Evolutionary conservation across 1,140 invertebrate genomes (phyloP).

Genomic region (Diplogasteroides magnus): DNA sequence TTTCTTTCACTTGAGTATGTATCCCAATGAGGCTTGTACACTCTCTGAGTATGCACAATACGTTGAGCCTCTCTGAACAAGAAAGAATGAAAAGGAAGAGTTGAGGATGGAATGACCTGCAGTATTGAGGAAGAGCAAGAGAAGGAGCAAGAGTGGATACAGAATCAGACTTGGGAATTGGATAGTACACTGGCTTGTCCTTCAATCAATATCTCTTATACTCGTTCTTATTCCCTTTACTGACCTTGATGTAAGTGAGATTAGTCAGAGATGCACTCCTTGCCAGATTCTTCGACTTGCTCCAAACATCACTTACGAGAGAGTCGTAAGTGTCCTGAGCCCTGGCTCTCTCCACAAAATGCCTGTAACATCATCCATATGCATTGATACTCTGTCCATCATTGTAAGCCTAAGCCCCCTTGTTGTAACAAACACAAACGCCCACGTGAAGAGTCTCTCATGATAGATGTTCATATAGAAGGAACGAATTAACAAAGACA

Average conservation of each 20-base stretch:
- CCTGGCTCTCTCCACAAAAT: slow-evolving; percentile 50
- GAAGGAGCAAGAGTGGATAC: slow-evolving; percentile 52
- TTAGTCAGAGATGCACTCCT: slow-evolving; percentile 53
- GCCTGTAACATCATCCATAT: slow-evolving; percentile 24
- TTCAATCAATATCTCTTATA: background rate
- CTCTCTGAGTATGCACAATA: slow-evolving; percentile 53
- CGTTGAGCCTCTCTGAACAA: slow-evolving; percentile 51
- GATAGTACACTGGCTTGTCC: slow-evolving; percentile 49
- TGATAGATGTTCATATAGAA: no score
- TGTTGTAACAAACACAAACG: no score
- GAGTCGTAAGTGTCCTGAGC: slow-evolving; percentile 45
- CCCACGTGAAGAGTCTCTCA: no score
- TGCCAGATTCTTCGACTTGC: slow-evolving; percentile 49
- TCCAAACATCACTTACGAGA: slow-evolving; percentile 49
- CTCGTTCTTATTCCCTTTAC: background rate
- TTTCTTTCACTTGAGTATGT: slow-evolving; percentile 3
- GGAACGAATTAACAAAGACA: background rate
- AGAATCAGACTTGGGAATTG: slow-evolving; percentile 45
- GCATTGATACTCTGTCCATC: background rate
- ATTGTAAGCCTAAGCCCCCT: no score
- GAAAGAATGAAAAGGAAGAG: background rate
- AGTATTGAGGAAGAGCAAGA: slow-evolving; percentile 49
- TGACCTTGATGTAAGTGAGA: slow-evolving; percentile 48
- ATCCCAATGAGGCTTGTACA: slow-evolving; percentile 50
- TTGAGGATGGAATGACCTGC: slow-evolving; percentile 19